Percentiles rank a stretch among this genome's conserved stretches.
These are phyloP conservation scores for Stichodactyla mertensii DNA, from an alignment of 64 coral and sea anemone species.

Conservation along the genomic window DNA sequence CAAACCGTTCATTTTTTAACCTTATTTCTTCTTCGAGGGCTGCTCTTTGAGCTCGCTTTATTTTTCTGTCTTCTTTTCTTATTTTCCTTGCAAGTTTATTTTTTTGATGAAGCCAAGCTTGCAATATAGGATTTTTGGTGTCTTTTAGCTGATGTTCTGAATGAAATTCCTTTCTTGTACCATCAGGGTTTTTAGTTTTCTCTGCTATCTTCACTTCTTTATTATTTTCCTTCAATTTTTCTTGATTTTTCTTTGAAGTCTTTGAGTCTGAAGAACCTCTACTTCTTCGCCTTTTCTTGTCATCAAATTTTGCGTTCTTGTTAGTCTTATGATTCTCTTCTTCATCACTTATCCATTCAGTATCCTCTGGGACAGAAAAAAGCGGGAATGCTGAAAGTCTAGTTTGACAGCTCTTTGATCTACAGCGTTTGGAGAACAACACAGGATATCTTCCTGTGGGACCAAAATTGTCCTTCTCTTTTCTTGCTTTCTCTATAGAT, in stretches of 20 bases:
- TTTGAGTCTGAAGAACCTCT: neutral
- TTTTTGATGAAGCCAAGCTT: slow-evolving; percentile 76
- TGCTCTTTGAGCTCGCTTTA: slow-evolving; percentile 54
- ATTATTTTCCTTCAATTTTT: neutral
- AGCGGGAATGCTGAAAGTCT: slow-evolving; percentile 59
- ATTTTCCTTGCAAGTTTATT: slow-evolving; percentile 51
- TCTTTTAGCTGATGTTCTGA: slow-evolving; percentile 74
- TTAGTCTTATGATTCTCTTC: slow-evolving; percentile 30
- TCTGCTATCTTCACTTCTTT: slow-evolving; percentile 7
- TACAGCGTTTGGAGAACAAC: slow-evolving; percentile 52
- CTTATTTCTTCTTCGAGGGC: slow-evolving; percentile 64
- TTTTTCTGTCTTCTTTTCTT: slow-evolving; percentile 56
- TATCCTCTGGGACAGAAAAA: slow-evolving; percentile 65
- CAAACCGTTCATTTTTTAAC: slow-evolving; percentile 40
- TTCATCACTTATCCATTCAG: slow-evolving; percentile 75
- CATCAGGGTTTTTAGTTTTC: slow-evolving; percentile 69
- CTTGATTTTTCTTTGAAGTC: slow-evolving; percentile 19
- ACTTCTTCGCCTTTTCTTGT: slow-evolving; percentile 3
- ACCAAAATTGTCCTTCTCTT: slow-evolving; percentile 4
- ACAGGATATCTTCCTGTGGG: slow-evolving; percentile 68
- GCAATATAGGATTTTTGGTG: slow-evolving; percentile 65
- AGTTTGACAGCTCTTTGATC: slow-evolving; percentile 73
- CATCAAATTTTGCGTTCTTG: slow-evolving; percentile 33
- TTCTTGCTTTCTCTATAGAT: neutral
- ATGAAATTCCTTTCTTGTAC: slow-evolving; percentile 61